Conservation (phyloP, 2,888 invertebrate species). For the Drosophila aldrichi region DNA sequence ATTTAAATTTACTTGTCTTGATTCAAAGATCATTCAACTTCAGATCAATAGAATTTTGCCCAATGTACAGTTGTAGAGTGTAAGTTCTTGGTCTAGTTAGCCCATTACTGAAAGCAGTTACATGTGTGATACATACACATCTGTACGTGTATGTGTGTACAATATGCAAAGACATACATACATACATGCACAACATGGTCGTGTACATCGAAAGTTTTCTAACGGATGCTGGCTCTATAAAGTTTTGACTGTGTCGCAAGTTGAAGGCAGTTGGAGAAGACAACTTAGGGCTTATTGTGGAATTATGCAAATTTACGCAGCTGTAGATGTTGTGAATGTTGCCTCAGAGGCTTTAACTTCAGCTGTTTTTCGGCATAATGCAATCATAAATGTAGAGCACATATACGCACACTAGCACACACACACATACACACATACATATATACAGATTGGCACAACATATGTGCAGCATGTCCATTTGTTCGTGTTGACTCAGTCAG, state of each 20-base stretch:
- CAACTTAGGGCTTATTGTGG: constrained; percentile 59
- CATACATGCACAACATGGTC: not conserved
- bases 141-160: not conserved
- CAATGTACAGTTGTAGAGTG: not conserved
- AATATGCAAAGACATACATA: not conserved
- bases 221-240: constrained; percentile 1
- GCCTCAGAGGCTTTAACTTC: constrained; percentile 33
- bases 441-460: constrained; percentile 20
- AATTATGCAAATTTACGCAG: constrained; percentile 68
- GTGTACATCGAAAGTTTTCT: constrained; percentile 5
- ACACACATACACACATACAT: not conserved
- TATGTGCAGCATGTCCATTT: constrained; percentile 42
- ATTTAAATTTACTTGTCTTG: not conserved
- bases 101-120: not conserved
- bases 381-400: constrained; percentile 43
- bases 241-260: constrained; percentile 35
- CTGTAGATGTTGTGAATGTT: constrained; percentile 45
- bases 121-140: not conserved
- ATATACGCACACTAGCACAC: not conserved
- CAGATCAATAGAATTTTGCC: not conserved
- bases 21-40: not conserved
- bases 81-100: not conserved
- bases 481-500: constrained; percentile 42
- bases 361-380: constrained; percentile 45
- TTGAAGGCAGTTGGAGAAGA: constrained; percentile 32